A percentile compares a stretch with the other conserved stretches of the same genome.
These are phyloP conservation scores for Danio albolineatus DNA, from an alignment of 2,797 vertebrate genomes.

Conservation along the genomic window DNA sequence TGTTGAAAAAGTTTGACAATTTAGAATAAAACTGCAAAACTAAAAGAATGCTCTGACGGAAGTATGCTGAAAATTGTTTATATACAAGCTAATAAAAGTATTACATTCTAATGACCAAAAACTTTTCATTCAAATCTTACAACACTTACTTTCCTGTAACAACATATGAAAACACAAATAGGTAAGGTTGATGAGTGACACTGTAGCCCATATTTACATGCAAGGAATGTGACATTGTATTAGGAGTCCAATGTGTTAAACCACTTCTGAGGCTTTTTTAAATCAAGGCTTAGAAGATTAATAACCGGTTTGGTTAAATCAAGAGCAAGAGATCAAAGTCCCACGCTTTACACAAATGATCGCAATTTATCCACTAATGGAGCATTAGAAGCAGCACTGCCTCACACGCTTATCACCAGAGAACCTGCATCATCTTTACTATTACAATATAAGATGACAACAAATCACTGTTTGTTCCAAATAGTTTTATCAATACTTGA, in stretches of 20 bases:
- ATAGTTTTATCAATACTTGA: not conserved
- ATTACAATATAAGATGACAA: not conserved
- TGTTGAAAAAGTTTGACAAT: too few species aligned
- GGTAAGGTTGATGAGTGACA: not conserved
- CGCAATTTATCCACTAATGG: not conserved
- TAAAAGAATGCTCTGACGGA: too few species aligned
- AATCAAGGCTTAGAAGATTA: slow-evolving; percentile 2
- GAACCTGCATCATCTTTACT: not conserved
- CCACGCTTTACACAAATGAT: not conserved
- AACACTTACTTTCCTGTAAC: too few species aligned
- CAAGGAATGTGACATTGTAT: not conserved
- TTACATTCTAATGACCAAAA: too few species aligned
- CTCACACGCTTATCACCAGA: not conserved
- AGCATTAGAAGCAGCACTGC: slow-evolving; percentile 3
- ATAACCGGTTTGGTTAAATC: slow-evolving; percentile 16
- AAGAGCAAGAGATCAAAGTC: slow-evolving; percentile 11
- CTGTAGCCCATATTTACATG: not conserved
- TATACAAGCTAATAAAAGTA: too few species aligned
- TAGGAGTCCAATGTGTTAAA: not conserved
- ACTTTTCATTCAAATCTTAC: too few species aligned
- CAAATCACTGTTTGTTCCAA: not conserved
- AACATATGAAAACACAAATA: not conserved
- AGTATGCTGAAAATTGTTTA: too few species aligned
- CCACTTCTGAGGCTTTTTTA: slow-evolving; percentile 11
- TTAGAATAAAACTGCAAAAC: too few species aligned